A percentile compares a stretch with the other conserved stretches of the same genome.
These are phyloP conservation scores for Tinea semifulvella DNA, from an alignment of 2,888 invertebrate genomes.

Conservation along the genomic window DNA sequence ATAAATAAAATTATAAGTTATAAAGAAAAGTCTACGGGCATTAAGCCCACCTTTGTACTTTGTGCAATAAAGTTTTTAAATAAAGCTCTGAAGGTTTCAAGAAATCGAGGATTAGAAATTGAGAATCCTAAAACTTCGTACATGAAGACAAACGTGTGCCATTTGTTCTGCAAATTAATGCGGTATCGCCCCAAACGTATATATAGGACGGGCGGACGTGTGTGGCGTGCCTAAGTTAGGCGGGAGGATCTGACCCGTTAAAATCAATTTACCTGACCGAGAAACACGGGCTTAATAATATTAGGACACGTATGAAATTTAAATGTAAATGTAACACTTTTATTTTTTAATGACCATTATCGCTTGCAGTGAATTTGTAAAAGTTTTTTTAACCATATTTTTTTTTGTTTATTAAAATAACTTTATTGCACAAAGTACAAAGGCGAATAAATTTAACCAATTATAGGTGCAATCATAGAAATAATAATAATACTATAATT, in stretches of 20 bases:
- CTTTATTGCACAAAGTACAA: too few species aligned
- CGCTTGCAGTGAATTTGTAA: neutral
- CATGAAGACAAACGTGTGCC: constrained; percentile 28
- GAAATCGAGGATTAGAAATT: too few species aligned
- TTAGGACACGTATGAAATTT: constrained; percentile 2
- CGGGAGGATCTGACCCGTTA: neutral
- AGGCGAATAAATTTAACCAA: too few species aligned
- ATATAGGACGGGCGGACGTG: constrained; percentile 21
- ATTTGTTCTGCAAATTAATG: constrained; percentile 32
- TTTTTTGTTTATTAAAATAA: too few species aligned
- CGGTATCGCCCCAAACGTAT: constrained; percentile 19
- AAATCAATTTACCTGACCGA: constrained; percentile 12
- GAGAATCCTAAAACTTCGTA: constrained; percentile 15
- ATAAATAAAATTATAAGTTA: too few species aligned
- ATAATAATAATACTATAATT: too few species aligned
- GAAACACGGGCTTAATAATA: constrained; percentile 1
- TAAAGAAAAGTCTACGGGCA: too few species aligned
- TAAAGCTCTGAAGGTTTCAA: too few species aligned
- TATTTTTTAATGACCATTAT: neutral
- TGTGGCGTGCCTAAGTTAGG: constrained; percentile 4
- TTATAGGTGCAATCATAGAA: too few species aligned
- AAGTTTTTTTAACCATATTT: neutral
- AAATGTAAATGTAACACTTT: neutral
- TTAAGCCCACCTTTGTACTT: too few species aligned
- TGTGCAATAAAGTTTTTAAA: too few species aligned